A percentile compares a stretch with the other conserved stretches of the same genome.
Conservation (phyloP, 2,113 vertebrate genomes). For the Perognathus longimembris region DNA sequence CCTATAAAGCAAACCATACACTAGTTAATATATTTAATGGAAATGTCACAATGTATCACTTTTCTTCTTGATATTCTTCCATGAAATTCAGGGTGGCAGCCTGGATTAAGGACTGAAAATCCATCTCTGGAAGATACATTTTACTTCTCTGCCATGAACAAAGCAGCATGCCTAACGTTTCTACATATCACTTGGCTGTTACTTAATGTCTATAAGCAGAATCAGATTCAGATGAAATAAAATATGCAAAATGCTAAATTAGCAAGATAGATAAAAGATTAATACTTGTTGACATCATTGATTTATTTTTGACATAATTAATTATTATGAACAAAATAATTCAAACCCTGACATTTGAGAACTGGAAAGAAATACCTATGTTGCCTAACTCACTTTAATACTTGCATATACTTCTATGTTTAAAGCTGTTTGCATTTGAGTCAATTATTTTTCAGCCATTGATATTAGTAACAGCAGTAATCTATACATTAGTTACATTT, state of each 20-base stretch:
- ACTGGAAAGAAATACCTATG: not conserved
- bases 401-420: not conserved
- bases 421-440: not conserved
- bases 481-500: not conserved
- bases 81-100: not conserved
- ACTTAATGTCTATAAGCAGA: not conserved
- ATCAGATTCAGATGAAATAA: not conserved
- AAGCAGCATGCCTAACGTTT: not conserved
- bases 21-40: not conserved
- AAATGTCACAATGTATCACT: not conserved
- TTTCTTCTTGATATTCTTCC: not conserved
- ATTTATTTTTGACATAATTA: no score
- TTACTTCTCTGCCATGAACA: not conserved
- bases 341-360: not conserved
- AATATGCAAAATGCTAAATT: not conserved
- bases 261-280: not conserved
- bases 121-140: not conserved
- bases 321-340: not conserved
- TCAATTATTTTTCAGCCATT: not conserved
- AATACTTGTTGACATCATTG: no score
- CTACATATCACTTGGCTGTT: not conserved
- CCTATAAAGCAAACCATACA: not conserved
- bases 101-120: not conserved
- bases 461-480: not conserved
- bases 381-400: not conserved